Evolutionary conservation across 2,888 invertebrate genomes (phyloP).

Genomic region (Argyra leucocephala): DNA sequence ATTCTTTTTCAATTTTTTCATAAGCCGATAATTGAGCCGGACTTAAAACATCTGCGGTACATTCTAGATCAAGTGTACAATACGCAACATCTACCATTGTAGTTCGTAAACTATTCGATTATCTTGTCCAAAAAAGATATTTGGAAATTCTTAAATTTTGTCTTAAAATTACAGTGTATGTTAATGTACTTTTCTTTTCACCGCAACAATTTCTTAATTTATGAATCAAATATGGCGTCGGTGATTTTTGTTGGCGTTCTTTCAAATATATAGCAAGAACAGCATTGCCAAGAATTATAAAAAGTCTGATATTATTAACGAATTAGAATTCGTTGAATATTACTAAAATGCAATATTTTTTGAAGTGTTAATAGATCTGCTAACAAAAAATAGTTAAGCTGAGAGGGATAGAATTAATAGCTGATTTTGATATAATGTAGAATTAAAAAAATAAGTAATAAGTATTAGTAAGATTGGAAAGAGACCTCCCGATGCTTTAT

Average conservation of each 20-base stretch:
- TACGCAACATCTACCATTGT: background rate
- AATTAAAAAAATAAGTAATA: too few relatives aligned
- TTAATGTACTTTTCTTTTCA: background rate
- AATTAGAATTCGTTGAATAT: too few relatives aligned
- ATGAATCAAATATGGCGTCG: background rate
- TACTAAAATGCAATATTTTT: too few relatives aligned
- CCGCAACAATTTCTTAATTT: background rate
- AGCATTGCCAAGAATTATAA: background rate
- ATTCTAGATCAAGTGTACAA: constrained; percentile 53
- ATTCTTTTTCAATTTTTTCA: constrained; percentile 56
- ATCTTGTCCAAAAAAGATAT: too few relatives aligned
- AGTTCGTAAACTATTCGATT: background rate
- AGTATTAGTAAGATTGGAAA: too few relatives aligned
- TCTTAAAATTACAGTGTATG: too few relatives aligned
- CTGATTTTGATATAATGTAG: too few relatives aligned
- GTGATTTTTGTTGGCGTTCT: background rate
- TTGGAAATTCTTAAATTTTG: too few relatives aligned
- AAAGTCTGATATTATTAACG: background rate
- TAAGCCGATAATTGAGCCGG: constrained; percentile 55
- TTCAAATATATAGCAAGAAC: background rate
- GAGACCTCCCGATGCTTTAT: too few relatives aligned
- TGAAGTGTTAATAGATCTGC: too few relatives aligned
- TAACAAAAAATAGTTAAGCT: too few relatives aligned
- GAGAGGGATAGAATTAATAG: too few relatives aligned
- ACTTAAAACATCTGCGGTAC: constrained; percentile 61